These are phyloP conservation scores for Origma solitaria DNA, from an alignment of 2,113 vertebrate species.

Conservation along the genomic window DNA sequence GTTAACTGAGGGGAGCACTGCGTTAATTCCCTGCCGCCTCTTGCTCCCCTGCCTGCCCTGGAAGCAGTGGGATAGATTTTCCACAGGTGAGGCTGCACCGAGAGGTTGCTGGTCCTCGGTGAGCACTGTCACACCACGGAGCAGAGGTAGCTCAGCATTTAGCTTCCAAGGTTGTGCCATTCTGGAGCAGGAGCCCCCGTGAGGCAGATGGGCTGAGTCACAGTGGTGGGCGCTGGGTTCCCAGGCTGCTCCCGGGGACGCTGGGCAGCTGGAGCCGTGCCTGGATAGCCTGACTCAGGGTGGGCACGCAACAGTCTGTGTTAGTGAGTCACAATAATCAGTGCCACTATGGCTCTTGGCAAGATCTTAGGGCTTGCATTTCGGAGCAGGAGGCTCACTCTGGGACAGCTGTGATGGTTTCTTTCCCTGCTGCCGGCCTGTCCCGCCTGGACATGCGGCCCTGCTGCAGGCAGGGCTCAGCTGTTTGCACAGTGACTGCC, in stretches of 20 bases:
- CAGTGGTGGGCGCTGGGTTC: accelerated
- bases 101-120: not conserved
- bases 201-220: accelerated
- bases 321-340: accelerated
- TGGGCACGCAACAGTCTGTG: accelerated
- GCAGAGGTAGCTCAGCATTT: not conserved
- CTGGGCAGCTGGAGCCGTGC: not conserved
- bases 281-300: not conserved
- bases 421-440: not conserved
- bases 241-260: not conserved
- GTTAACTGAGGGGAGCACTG: constrained; percentile 5
- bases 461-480: not conserved
- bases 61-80: not conserved
- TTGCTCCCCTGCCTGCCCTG: accelerated
- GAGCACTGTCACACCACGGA: accelerated
- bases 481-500: not conserved
- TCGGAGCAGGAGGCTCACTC: not conserved
- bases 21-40: accelerated
- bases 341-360: not conserved
- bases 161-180: not conserved
- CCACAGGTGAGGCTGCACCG: not conserved
- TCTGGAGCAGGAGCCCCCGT: accelerated
- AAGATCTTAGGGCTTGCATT: not conserved
- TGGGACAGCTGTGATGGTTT: not conserved
- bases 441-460: not conserved